These are phyloP conservation scores for Hippocampus comes DNA, from an alignment of 2,113 vertebrate species.

Conservation along the genomic window DNA sequence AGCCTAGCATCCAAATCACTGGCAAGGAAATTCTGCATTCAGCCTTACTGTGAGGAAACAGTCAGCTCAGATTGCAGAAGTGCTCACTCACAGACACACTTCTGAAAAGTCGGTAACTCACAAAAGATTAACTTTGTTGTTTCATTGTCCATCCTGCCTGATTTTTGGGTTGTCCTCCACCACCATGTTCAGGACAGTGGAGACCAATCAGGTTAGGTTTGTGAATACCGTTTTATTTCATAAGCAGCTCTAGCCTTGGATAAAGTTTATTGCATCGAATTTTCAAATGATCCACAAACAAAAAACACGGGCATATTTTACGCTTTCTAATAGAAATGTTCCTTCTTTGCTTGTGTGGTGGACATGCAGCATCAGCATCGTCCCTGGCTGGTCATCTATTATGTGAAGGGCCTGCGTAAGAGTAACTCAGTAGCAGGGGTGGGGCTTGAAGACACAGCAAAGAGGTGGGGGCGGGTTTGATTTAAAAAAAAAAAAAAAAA, in stretches of 20 bases:
- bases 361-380: slow-evolving; percentile 24
- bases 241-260: background rate
- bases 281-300: background rate
- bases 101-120: too few relatives aligned
- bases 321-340: background rate
- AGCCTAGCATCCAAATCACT: too few relatives aligned
- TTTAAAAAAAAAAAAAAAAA: background rate
- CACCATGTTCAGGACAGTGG: too few relatives aligned
- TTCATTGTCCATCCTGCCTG: too few relatives aligned
- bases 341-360: slow-evolving; percentile 4
- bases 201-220: background rate
- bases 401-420: slow-evolving; percentile 37
- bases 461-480: slow-evolving; percentile 1
- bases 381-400: slow-evolving; percentile 37
- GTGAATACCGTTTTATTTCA: background rate
- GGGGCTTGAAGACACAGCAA: slow-evolving; percentile 26
- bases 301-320: background rate
- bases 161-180: too few relatives aligned
- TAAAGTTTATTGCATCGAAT: background rate
- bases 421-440: slow-evolving; percentile 47
- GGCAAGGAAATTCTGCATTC: too few relatives aligned
- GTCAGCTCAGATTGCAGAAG: too few relatives aligned
- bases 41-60: too few relatives aligned
- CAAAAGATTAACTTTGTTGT: too few relatives aligned
- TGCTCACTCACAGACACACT: too few relatives aligned